Base-by-base conservation (phyloP, 1,140 invertebrate genomes). In the Formica selysi region DNA sequence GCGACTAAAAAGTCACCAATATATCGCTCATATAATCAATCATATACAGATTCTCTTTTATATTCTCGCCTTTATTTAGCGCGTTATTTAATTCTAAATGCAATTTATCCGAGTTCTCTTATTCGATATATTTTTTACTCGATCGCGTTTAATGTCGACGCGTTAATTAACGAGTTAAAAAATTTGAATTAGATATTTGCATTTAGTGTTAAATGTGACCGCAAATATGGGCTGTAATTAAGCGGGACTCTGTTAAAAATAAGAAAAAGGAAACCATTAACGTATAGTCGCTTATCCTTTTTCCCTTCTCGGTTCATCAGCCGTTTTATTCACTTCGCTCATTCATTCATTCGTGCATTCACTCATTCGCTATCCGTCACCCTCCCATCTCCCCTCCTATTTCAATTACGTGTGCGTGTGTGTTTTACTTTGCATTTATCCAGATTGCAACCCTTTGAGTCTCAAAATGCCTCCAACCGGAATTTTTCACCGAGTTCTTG, bases 401-500 rank as follows among this genome's bases (percentile, higher is more conserved):
- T 74, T 51, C 64, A 76, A 68, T 65, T 86, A 86, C 80, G 86
- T 84, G 86, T 90, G 89, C 74, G 89, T 87, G 89, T 73, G 51
- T 90, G 83, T 83, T 90, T 74, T 89, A 89, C 76, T 67, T 70
- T 90, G 71, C 76, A 87, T 87, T 74, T 83, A 64, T 83, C 51
- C 61, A 76, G 80, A 51, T 85, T 64, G 54, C 38, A 73, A 74
- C 44, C 59, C 70, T 89, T 86, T 78, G 88, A 89, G 87, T 83
- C 87, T 22, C 85, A 85, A 83, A 57, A 10, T 85, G 29, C n/a
- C 29, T 32, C 85, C 51, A 41, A 22, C n/a, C 11, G 26, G 19
- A n/a, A 62, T 62, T n/a, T 68, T 4, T 38, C 13, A 32, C 3
- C 29, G 32, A 22, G 8, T 59, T 80, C 5, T n/a, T 0, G 41